Percentiles rank a stretch among this genome's conserved stretches.
These are phyloP conservation scores for Colostygia pectinataria DNA, from an alignment of 2,888 invertebrate genomes.

Conservation along the genomic window DNA sequence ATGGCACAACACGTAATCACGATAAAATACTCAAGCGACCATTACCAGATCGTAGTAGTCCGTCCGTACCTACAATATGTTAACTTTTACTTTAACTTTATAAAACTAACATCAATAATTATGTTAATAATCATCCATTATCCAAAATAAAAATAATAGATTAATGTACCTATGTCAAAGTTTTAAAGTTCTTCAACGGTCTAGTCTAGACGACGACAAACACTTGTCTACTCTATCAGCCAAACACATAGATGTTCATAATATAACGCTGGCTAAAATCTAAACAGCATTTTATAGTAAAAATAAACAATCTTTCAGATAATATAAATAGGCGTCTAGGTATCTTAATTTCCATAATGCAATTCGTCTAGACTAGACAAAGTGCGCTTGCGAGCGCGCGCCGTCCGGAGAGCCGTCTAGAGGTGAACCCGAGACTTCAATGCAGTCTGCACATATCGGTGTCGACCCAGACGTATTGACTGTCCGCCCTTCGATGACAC, in stretches of 20 bases:
- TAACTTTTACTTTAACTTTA: neutral
- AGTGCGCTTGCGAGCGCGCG: conserved; percentile 58
- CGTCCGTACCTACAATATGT: no score
- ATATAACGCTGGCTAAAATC: conserved; percentile 16
- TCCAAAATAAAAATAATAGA: neutral
- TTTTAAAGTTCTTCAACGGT: conserved; percentile 3
- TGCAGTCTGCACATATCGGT: conserved; percentile 47
- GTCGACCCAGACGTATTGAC: conserved; percentile 33
- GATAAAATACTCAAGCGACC: neutral
- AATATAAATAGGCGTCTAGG: conserved; percentile 60
- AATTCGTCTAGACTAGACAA: conserved; percentile 79
- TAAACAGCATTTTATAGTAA: conserved; percentile 25
- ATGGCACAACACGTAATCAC: neutral
- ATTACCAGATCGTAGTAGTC: neutral
- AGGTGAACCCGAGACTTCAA: conserved; percentile 65
- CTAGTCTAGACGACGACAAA: conserved; percentile 2
- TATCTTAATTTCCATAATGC: conserved; percentile 76
- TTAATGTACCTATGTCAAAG: no score
- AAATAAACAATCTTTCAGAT: conserved; percentile 46
- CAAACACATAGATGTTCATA: conserved; percentile 7
- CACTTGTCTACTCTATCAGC: conserved; percentile 7
- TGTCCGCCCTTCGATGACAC: conserved; percentile 32
- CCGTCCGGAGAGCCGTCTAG: conserved; percentile 59
- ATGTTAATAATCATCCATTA: neutral
- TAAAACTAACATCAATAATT: no score